Conservation (phyloP, 2,113 vertebrate species). For the Mustelus asterias region DNA sequence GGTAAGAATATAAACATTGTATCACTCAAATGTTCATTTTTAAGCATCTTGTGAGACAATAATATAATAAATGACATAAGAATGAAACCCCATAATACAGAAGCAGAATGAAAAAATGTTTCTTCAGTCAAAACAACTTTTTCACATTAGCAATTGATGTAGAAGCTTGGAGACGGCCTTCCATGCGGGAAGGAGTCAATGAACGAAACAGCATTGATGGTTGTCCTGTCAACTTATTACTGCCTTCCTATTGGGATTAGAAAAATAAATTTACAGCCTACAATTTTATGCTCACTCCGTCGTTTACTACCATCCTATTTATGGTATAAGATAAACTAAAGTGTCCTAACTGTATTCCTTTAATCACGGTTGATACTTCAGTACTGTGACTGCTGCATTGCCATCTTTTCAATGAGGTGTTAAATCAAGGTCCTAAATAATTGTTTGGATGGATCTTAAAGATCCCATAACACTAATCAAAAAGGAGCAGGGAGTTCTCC, state of each 20-base stretch:
- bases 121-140: constrained; percentile 20
- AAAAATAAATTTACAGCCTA: not conserved
- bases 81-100: not conserved
- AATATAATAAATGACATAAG: not conserved
- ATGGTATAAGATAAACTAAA: not conserved
- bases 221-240: not conserved
- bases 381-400: not conserved
- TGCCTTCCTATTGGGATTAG: not conserved
- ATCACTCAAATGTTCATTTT: not conserved
- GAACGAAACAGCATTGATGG: not conserved
- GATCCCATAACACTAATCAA: not conserved
- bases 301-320: not conserved
- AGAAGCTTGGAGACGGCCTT: not conserved
- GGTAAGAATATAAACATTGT: not conserved
- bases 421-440: not conserved
- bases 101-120: not conserved
- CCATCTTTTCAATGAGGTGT: not conserved
- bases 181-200: not conserved
- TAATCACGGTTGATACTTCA: not conserved
- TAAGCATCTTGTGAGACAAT: constrained; percentile 8
- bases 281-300: not conserved
- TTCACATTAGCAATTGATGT: constrained; percentile 22
- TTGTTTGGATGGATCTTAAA: not conserved
- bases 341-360: not conserved
- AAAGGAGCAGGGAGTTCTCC: not conserved